phyloP scores from a whole-genome alignment of 2,888 invertebrate genomes.

The Philopedon plagiatum region DNA sequence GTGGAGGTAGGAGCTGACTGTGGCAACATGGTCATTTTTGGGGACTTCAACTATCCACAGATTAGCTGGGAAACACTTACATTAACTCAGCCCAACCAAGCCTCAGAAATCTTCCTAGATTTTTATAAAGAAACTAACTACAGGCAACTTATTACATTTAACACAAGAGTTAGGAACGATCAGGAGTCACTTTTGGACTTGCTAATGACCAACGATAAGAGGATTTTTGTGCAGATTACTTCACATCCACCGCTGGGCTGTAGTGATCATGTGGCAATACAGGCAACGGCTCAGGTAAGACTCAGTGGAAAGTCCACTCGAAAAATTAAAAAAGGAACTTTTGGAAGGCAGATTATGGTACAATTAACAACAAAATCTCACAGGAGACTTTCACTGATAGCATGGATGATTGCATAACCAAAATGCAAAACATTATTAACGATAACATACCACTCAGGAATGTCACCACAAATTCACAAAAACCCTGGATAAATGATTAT shows the following conservation, averaged over 20 bases:
- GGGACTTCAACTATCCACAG: neutral
- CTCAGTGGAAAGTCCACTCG: neutral
- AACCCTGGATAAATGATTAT: neutral
- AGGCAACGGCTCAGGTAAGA: neutral
- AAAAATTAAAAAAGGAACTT: neutral
- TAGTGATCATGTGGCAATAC: neutral
- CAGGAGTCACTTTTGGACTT: neutral
- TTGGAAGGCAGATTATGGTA: neutral
- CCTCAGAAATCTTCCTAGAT: neutral
- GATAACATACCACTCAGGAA: neutral
- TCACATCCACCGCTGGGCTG: neutral
- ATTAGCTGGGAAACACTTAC: neutral
- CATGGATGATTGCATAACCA: neutral
- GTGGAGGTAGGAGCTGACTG: too few relatives aligned
- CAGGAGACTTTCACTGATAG: neutral
- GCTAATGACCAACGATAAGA: neutral
- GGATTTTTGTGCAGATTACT: neutral
- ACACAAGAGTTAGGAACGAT: neutral
- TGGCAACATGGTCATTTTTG: neutral
- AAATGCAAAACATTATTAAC: neutral
- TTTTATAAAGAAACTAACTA: neutral
- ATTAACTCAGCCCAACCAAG: neutral
- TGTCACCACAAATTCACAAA: neutral
- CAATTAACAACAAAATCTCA: neutral
- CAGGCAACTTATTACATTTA: neutral